phyloP scores from a whole-genome alignment of 2,113 vertebrate genomes.

The Macquaria australasica region DNA sequence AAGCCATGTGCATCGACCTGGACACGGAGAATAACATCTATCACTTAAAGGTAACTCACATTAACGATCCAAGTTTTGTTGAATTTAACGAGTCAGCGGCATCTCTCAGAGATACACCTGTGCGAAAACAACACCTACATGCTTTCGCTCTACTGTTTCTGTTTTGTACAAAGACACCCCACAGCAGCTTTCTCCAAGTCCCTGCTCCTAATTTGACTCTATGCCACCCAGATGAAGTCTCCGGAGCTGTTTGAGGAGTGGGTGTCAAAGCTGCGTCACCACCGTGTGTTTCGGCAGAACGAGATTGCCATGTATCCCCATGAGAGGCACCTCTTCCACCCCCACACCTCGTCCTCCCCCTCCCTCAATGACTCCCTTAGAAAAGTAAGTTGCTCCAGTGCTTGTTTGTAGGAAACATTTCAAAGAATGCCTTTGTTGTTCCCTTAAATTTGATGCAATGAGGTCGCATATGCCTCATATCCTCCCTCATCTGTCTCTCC shows the following conservation, averaged over 20 bases:
- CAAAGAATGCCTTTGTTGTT: not conserved
- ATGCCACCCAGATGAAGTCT: slow-evolving; percentile 88
- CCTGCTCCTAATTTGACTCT: slow-evolving; percentile 15
- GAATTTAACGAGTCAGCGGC: not conserved
- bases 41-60: slow-evolving; percentile 91
- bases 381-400: slow-evolving; percentile 82
- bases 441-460: not conserved
- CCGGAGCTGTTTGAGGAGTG: slow-evolving; percentile 93
- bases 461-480: not conserved
- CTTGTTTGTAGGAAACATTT: not conserved
- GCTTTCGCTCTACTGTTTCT: not conserved
- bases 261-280: slow-evolving; percentile 93
- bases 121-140: not conserved
- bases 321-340: slow-evolving; percentile 87
- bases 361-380: slow-evolving; percentile 80
- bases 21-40: slow-evolving; percentile 97
- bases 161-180: not conserved
- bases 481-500: not conserved
- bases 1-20: slow-evolving; percentile 94
- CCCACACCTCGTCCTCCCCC: slow-evolving; percentile 79
- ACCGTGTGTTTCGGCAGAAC: slow-evolving; percentile 94
- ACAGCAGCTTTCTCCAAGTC: not conserved
- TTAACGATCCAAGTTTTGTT: not conserved
- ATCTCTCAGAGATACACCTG: not conserved
- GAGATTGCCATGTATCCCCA: slow-evolving; percentile 95